Evolutionary conservation across 2,797 vertebrate species (phyloP), one percentile per base, ranked within the genome.

Genomic region (Microctenopoma lineatum): DNA sequence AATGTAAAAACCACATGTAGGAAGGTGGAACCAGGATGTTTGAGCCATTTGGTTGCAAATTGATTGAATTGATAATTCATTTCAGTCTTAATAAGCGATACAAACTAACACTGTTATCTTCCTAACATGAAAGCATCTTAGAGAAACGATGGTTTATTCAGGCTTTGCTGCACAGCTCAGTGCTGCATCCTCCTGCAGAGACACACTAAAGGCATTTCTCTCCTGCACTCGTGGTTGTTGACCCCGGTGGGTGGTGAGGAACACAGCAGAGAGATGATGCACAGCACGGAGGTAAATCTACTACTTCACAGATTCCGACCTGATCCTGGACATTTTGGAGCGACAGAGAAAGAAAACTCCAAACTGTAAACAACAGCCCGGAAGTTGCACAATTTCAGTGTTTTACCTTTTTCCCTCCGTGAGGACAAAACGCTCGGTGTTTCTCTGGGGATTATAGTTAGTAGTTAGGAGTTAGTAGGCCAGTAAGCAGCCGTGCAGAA

Each of bases 221-320:
- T 67, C 48, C 36, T 59, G 45, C 65, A 47, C 75, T 85, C 77
- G 66, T 61, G 57, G 69, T 68, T 59, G 77, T 46, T 87, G 86
- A 89, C 79, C 86, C 70, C 54, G 1, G 87, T 88, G 86, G 85
- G 86, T 72, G 85, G 73, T 26, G 70, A 86, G 65, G 68, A 77
- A 27, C 75, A 75, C 66, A 73, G 59, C 70, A 70, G 25, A 75
- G 74, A 75, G 74, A 75, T 80, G 83, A 87, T 86, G 80, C 79
- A 83, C 84, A 84, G 59, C 80, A 75, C 39, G 5, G 80, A 80
- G 77, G 73, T 79, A 80, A 79, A 83, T 63, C 75, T 69, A 69
- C 75, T 50, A 64, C 59, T 69, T 80, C 64, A 70, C 73, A 50
- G 56, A 74, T 77, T 68, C 51, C 66, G 52, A 47, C 47, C 69